Evolutionary conservation across 2,888 invertebrate genomes (phyloP).

Genomic region (Leptopilina syphax): DNA sequence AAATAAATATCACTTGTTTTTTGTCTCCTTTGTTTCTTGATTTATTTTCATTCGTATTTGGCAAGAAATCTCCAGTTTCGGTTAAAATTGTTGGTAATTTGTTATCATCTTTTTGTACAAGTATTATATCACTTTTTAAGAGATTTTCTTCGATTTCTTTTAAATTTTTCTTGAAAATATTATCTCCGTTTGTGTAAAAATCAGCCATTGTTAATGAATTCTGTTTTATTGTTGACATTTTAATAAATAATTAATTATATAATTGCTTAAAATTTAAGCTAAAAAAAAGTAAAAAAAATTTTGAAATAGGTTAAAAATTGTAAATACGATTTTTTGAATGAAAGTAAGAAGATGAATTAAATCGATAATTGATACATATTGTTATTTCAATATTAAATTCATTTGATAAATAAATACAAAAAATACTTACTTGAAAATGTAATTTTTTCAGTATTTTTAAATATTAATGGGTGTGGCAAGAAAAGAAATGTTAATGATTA

Average conservation of each 20-base stretch:
- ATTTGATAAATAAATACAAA: not conserved
- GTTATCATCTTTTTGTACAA: not conserved
- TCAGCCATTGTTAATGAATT: constrained; percentile 25
- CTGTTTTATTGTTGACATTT: constrained; percentile 11
- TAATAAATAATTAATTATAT: not conserved
- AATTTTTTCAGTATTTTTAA: not conserved
- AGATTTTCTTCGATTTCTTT: not conserved
- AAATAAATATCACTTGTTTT: not conserved
- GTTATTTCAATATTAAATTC: not conserved
- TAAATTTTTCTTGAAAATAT: constrained; percentile 5
- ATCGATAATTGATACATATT: not conserved
- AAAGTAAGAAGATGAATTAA: not conserved
- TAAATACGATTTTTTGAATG: too few relatives aligned
- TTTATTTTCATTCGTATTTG: not conserved
- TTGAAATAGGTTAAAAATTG: too few relatives aligned
- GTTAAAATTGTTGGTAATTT: not conserved
- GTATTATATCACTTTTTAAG: constrained; percentile 11
- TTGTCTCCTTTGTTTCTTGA: not conserved
- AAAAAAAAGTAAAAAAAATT: too few relatives aligned
- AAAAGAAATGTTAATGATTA: not conserved
- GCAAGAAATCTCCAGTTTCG: not conserved
- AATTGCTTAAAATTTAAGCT: too few relatives aligned
- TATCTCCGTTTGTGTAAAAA: constrained; percentile 2
- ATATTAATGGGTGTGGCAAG: constrained; percentile 32
- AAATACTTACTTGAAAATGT: constrained; percentile 5